Evolutionary conservation across 2,888 invertebrate genomes (phyloP).

Genomic region (Ptychoptera contaminata): DNA sequence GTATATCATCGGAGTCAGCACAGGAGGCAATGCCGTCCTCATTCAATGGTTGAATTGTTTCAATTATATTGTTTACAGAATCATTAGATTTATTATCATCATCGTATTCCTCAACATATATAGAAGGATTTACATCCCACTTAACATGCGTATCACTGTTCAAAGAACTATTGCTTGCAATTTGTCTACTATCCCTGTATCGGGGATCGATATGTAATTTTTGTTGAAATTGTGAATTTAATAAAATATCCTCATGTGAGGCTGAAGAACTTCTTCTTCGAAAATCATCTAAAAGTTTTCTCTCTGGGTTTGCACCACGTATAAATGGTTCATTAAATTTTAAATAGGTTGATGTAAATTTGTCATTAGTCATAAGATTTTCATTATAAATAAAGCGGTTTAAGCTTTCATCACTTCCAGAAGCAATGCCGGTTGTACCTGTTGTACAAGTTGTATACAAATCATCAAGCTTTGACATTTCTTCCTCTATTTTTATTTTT

Average conservation of each 20-base stretch:
- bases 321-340: slow-evolving; percentile 3
- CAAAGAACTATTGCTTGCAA: slow-evolving; percentile 25
- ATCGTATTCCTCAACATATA: slow-evolving; percentile 27
- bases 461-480: background rate
- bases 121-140: slow-evolving; percentile 22
- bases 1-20: slow-evolving; percentile 26
- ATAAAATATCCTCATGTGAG: slow-evolving; percentile 23
- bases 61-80: slow-evolving; percentile 19
- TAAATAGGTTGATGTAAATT: background rate
- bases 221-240: slow-evolving; percentile 20
- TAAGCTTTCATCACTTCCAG: slow-evolving; percentile 28
- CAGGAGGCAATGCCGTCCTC: slow-evolving; percentile 28
- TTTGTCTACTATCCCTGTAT: slow-evolving; percentile 28
- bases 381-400: slow-evolving; percentile 16
- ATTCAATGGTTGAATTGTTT: slow-evolving; percentile 28
- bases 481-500: slow-evolving; percentile 9
- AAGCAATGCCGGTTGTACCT: slow-evolving; percentile 12
- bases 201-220: slow-evolving; percentile 29
- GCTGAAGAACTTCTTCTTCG: slow-evolving; percentile 26
- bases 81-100: slow-evolving; percentile 20
- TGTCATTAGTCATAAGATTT: background rate
- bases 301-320: background rate
- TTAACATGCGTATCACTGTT: slow-evolving; percentile 4
- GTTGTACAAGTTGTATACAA: background rate
- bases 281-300: background rate